phyloP scores from a whole-genome alignment of 2,888 invertebrate species.

The Lithophane ornitopus region DNA sequence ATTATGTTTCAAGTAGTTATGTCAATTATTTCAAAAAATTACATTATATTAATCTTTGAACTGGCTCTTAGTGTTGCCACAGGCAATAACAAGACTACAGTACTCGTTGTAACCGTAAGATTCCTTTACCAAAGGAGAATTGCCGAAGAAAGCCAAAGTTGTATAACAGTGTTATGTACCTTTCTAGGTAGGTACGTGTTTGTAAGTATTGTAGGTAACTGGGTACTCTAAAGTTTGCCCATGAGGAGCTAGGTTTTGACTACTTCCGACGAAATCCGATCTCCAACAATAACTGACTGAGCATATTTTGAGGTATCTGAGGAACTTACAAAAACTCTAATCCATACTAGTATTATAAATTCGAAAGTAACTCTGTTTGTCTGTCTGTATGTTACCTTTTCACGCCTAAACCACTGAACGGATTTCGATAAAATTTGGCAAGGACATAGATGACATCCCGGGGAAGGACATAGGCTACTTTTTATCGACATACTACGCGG shows the following conservation, averaged over 20 bases:
- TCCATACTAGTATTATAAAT: no score
- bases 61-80: not conserved
- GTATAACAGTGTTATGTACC: not conserved
- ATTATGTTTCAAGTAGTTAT: slow-evolving; percentile 5
- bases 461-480: no score
- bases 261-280: slow-evolving; percentile 14
- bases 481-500: no score
- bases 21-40: not conserved
- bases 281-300: not conserved
- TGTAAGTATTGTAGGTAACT: slow-evolving; percentile 1
- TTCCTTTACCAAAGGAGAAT: slow-evolving; percentile 2
- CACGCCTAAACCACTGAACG: no score
- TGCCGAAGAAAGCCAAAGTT: slow-evolving; percentile 15
- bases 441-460: no score
- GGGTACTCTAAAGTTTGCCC: slow-evolving; percentile 17
- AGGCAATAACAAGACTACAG: not conserved
- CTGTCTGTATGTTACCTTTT: no score
- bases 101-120: not conserved
- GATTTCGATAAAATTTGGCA: no score
- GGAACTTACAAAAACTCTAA: not conserved
- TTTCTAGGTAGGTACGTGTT: not conserved
- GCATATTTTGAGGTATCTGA: not conserved
- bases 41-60: not conserved
- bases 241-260: not conserved
- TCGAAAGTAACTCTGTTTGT: no score